phyloP scores from a whole-genome alignment of 2,797 vertebrate species.

The Lepus oiostolus region DNA sequence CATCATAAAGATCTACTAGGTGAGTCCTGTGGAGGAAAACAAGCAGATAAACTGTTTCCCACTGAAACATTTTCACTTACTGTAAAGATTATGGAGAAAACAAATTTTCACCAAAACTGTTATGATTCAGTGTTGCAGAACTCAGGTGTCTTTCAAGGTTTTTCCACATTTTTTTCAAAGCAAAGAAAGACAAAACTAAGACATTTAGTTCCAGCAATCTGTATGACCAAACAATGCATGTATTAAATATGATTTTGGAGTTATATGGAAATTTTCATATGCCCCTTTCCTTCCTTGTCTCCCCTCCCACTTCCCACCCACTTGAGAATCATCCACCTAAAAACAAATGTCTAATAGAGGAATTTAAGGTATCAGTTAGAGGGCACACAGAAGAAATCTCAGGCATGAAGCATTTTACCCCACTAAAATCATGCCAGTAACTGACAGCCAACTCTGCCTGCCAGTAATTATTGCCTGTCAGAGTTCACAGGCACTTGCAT shows the following conservation, averaged over 20 bases:
- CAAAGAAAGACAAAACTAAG: constrained; percentile 15
- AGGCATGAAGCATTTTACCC: not conserved
- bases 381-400: constrained; percentile 22
- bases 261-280: not conserved
- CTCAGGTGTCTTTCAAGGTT: not conserved
- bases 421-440: not conserved
- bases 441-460: constrained; percentile 58
- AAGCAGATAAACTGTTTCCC: not conserved
- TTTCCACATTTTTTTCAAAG: constrained; percentile 9
- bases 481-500: constrained; percentile 66
- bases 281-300: not conserved
- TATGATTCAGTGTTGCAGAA: not conserved
- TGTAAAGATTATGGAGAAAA: not conserved
- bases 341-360: not conserved
- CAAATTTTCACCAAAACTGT: not conserved
- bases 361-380: constrained; percentile 33
- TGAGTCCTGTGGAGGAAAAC: not conserved
- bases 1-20: not conserved
- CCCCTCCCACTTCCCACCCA: not conserved
- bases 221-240: not conserved
- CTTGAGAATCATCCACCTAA: constrained; percentile 25
- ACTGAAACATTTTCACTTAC: not conserved
- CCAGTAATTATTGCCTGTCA: constrained; percentile 68
- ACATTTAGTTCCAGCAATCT: constrained; percentile 27
- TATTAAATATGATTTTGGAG: constrained; percentile 26